Evolutionary conservation across 2,113 vertebrate species (phyloP).

Genomic region (Sus scrofa): T2T-Sscrofa CM000813.6:7291501-7292000

Average conservation of each 20-base stretch:
- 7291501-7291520: not conserved
- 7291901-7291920: not conserved
- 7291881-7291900: not conserved
- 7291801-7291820: not conserved
- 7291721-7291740: too few relatives aligned
- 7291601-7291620: not conserved
- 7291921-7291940: not conserved
- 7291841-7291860: not conserved
- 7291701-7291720: too few relatives aligned
- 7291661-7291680: too few relatives aligned
- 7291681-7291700: too few relatives aligned
- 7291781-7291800: not conserved
- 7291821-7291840: fast-evolving
- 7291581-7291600: not conserved
- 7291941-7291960: not conserved
- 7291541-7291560: not conserved
- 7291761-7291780: too few relatives aligned
- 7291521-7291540: not conserved
- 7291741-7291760: too few relatives aligned
- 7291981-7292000: not conserved
- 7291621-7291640: not conserved
- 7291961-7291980: not conserved
- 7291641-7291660: too few relatives aligned
- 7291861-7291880: not conserved
- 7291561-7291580: not conserved